phyloP scores from a whole-genome alignment of 2,113 vertebrate genomes.

The Ciconia maguari region DNA sequence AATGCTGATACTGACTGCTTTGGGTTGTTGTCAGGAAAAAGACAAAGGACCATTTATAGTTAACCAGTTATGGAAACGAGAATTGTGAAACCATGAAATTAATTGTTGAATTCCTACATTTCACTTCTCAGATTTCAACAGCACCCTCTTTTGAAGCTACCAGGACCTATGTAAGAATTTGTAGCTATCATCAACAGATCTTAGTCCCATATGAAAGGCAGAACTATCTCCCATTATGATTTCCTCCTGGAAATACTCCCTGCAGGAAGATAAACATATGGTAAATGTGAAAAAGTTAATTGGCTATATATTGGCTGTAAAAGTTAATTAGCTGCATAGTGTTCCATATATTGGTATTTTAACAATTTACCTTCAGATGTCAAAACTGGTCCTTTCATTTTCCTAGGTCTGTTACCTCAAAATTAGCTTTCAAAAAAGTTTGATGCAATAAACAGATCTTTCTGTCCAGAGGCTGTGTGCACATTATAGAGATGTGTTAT shows the following conservation, averaged over 20 bases:
- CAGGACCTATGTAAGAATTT: conserved; percentile 15
- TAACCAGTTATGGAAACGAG: not conserved
- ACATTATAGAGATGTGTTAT: not conserved
- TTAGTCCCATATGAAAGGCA: conserved; percentile 43
- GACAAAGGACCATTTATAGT: not conserved
- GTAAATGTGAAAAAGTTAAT: conserved; percentile 72
- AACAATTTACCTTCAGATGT: conserved; percentile 64
- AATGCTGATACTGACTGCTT: not conserved
- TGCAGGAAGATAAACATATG: conserved; percentile 65
- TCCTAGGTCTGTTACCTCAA: conserved; percentile 34
- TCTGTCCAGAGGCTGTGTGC: not conserved
- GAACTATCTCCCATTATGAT: conserved; percentile 53
- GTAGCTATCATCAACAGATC: conserved; percentile 39
- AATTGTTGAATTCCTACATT: not conserved
- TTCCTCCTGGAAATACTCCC: conserved; percentile 64
- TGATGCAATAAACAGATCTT: not conserved
- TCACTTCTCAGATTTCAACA: not conserved
- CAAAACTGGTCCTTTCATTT: conserved; percentile 43
- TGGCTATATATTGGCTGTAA: conserved; percentile 66
- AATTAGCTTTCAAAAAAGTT: conserved; percentile 22
- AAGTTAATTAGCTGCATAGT: conserved; percentile 66
- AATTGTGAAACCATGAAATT: not conserved
- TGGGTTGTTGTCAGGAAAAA: not conserved
- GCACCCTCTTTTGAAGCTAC: not conserved
- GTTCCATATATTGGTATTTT: conserved; percentile 59